Conservation (phyloP, 1,140 invertebrate genomes). For the Episyrphus balteatus region DNA sequence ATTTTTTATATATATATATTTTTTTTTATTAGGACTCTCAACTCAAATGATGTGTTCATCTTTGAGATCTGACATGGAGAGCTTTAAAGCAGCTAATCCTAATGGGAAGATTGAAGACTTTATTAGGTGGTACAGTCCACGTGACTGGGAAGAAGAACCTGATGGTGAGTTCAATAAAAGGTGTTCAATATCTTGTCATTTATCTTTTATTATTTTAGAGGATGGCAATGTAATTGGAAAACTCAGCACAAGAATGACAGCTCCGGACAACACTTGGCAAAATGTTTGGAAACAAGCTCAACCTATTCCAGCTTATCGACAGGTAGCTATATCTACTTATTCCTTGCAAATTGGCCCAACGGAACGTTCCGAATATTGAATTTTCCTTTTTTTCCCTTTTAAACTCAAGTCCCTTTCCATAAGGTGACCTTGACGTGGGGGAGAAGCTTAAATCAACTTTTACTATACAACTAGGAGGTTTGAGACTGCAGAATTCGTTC, state of each 20-base stretch:
- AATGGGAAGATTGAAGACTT: conserved; percentile 87
- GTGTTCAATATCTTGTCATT: too few relatives aligned
- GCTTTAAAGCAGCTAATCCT: conserved; percentile 98
- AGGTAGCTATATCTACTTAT: too few relatives aligned
- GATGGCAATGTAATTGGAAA: conserved; percentile 44
- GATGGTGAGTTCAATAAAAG: conserved; percentile 36
- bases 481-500: too few relatives aligned
- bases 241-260: conserved; percentile 82
- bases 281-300: conserved; percentile 78
- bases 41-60: conserved; percentile 92
- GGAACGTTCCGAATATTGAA: too few relatives aligned
- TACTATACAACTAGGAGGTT: too few relatives aligned
- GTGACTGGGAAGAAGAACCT: conserved; percentile 76
- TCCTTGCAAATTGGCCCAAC: too few relatives aligned
- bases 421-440: too few relatives aligned
- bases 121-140: conserved; percentile 94
- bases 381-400: too few relatives aligned
- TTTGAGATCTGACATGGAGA: conserved; percentile 94
- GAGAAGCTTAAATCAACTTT: too few relatives aligned
- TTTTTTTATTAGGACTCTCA: conserved; percentile 48
- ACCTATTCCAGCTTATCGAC: conserved; percentile 74
- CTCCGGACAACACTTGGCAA: conserved; percentile 91
- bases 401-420: too few relatives aligned
- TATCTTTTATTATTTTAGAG: conserved; percentile 9
- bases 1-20: background rate